These are phyloP conservation scores for Brenthis ino DNA, from an alignment of 2,888 invertebrate genomes.

Conservation along the genomic window DNA sequence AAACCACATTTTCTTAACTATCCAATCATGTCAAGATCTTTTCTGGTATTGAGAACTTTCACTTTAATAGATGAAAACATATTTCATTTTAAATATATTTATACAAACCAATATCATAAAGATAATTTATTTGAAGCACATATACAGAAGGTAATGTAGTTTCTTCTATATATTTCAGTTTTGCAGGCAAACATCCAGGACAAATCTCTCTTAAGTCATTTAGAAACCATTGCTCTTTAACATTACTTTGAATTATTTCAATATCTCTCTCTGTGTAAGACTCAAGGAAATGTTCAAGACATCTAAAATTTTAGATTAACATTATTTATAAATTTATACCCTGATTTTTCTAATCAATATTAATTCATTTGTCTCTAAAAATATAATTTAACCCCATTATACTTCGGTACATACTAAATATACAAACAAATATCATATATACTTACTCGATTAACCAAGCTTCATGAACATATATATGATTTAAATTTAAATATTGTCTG, in stretches of 20 bases:
- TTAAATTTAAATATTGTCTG: constrained; percentile 10
- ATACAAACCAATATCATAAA: constrained; percentile 17
- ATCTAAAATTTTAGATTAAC: background rate
- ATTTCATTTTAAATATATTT: background rate
- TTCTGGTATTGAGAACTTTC: background rate
- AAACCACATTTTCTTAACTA: background rate
- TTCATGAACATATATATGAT: constrained; percentile 5
- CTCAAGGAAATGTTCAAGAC: constrained; percentile 4
- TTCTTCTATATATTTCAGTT: constrained; percentile 2
- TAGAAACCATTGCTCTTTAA: constrained; percentile 15
- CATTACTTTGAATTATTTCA: background rate
- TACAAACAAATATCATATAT: background rate
- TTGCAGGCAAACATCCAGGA: constrained; percentile 3
- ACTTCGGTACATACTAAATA: no score
- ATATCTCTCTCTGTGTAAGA: background rate
- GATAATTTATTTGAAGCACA: constrained; percentile 15
- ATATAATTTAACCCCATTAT: no score
- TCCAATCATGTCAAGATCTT: background rate
- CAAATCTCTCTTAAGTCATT: constrained; percentile 5
- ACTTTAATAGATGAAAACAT: background rate
- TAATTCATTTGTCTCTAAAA: no score
- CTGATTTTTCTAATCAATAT: no score
- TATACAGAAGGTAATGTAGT: constrained; percentile 1
- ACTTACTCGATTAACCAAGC: constrained; percentile 8
- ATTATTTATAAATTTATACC: background rate